Conservation (phyloP, 1,140 invertebrate species). For the Caerostris darwini region DNA sequence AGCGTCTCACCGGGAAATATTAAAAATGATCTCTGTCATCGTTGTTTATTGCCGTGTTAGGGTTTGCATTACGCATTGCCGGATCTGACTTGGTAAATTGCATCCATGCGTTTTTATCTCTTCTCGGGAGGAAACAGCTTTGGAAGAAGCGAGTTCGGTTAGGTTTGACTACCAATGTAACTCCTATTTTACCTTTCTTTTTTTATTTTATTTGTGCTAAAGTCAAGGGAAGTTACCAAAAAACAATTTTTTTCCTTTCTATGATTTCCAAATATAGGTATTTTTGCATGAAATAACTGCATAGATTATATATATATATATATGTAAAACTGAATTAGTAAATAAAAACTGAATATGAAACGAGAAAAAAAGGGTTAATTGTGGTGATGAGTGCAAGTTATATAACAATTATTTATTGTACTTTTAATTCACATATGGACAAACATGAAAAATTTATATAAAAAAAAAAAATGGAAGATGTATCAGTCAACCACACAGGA, state of each 20-base stretch:
- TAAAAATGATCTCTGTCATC: conserved; percentile 54
- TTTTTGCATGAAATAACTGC: no score
- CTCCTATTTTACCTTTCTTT: not conserved
- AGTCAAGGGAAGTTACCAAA: not conserved
- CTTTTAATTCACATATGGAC: no score
- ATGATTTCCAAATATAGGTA: not conserved
- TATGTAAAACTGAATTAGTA: no score
- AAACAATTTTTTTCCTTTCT: not conserved
- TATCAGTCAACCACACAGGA: no score
- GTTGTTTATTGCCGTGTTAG: conserved; percentile 33
- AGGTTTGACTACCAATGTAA: not conserved
- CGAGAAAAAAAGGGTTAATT: no score
- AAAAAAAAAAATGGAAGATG: no score
- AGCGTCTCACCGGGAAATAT: conserved; percentile 39
- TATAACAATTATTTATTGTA: no score
- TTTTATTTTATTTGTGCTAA: not conserved
- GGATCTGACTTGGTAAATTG: conserved; percentile 48
- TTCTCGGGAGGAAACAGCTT: not conserved
- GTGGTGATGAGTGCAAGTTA: no score
- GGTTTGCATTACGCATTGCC: conserved; percentile 17
- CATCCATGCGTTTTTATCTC: not conserved
- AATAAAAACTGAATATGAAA: no score
- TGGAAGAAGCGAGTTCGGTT: not conserved
- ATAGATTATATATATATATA: no score
- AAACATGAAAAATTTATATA: no score